Evolutionary conservation across 2,797 vertebrate species (phyloP), one percentile per base, ranked within the genome.

Genomic region (Chiloscyllium punctatum): DNA sequence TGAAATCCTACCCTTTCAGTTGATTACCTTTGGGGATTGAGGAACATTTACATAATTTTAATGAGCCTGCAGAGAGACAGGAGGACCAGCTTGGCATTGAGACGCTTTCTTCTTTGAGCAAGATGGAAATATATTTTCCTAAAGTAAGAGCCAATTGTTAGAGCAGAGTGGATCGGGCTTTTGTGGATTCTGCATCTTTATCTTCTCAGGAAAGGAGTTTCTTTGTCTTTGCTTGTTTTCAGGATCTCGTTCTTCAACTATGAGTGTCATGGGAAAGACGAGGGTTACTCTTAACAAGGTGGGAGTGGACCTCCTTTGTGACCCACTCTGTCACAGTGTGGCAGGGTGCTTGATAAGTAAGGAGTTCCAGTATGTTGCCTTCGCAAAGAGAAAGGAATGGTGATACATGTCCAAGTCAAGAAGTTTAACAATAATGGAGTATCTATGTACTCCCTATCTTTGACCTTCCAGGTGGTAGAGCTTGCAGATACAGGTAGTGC

Each of bases 111-210:
- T 33, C 66, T 23, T 9, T 2, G 7, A 42, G 66, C 11, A 42
- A 94, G n/a, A 68, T 68, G 62, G 27, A 94, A 94, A 33, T 66
- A 94, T 37, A 62, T 57, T 15, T 16, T 68, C 16, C 57, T 92
- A 18, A 92, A 92, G 21, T 37, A n/a, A 6, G 91, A 37, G 62
- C n/a, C 69, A 94, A 69, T 68, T 69, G 33, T 23, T 69, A 21
- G 66, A 23, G 2, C 33, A 68, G 18, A 68, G 30, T 37, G 21
- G 91, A 69, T 69, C 33, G n/a, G 57, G 33, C 33, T 69, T 69
- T n/a, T 69, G 62, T 30, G 21, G 62, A n/a, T 69, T 66, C 66
- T 94, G 91, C 66, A 69, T 94, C 91, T 68, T 94, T 94, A 69
- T 3, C 18, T 92, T 68, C 62, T 57, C 33, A 42, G 57, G 9